These are phyloP conservation scores for Mionectes olivaceus DNA, from an alignment of 2,797 vertebrate species.

Conservation along the genomic window DNA sequence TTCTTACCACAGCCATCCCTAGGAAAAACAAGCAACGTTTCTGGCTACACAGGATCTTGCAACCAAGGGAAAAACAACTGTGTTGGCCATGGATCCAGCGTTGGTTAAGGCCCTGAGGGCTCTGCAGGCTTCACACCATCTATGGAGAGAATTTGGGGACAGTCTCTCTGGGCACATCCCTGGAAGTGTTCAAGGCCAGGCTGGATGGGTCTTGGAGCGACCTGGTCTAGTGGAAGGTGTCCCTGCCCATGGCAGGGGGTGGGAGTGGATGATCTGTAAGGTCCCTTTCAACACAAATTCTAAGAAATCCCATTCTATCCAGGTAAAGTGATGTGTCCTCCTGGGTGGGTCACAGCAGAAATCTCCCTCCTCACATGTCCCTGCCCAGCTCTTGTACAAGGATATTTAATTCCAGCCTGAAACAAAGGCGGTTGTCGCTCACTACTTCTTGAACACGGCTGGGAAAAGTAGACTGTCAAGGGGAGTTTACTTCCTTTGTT, in stretches of 20 bases:
- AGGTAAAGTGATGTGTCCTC: background rate
- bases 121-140: background rate
- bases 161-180: background rate
- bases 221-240: background rate
- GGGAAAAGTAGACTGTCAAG: slow-evolving; percentile 50
- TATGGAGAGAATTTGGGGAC: fast-evolving
- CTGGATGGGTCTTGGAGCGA: background rate
- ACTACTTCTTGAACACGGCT: background rate
- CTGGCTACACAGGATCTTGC: fast-evolving
- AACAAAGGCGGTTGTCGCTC: slow-evolving; percentile 36
- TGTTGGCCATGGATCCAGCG: background rate
- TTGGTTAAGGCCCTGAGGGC: background rate
- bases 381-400: background rate
- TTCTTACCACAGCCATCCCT: fast-evolving
- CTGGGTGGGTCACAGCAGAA: background rate
- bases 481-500: slow-evolving; percentile 64
- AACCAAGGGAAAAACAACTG: background rate
- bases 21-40: fast-evolving
- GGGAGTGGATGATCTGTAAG: background rate
- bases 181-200: background rate
- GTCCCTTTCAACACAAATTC: background rate
- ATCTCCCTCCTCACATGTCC: background rate
- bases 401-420: background rate
- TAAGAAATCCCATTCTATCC: background rate
- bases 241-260: background rate